Base-by-base conservation (phyloP, 2,888 invertebrate species). In the Sussaba pulchella region DNA sequence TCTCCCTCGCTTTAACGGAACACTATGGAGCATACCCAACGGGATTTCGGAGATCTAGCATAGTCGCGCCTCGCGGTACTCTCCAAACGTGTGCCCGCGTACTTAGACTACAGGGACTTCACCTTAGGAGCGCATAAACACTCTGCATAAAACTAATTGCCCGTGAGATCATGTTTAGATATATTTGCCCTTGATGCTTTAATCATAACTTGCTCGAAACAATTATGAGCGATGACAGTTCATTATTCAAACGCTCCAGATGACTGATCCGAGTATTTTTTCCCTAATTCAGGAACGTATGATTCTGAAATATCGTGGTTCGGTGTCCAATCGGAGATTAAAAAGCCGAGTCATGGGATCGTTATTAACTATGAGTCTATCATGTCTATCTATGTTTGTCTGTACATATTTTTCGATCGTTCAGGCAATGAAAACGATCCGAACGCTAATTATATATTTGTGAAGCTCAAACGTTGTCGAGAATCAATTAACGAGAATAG, bases 31-130 rank as follows among this genome's bases (percentile, higher is more conserved):
- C 50, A 47, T 69, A 45, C 69, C 63, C 64, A 3, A 63, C n/a
- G 54, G 67, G 67, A 75, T 79, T 70, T 71, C 43, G 50, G 41
- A 61, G 70, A 71, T 80, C 71, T 67, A 31, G 66, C 66, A 64
- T 57, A 64, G 52, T 54, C 12, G n/a, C 47, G 63, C 43, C 54
- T 26, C 17, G 17, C 26, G 24, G 19, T 24, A 45, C 26, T 21
- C 63, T 69, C 54, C 14, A 36, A 59, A 41, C 63, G 47, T 14
- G 43, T 59, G 31, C 64, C 39, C 61, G 54, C 45, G 21, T 10
- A 54, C 69, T 54, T 54, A 41, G 41, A 66, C 26, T 19, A 61
- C 54, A 41, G 52, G 43, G 52, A 14, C 41, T 2, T 8, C 47
- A 54, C 24, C 45, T 50, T 31, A 43, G 14, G 39, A 54, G 31